Evolutionary conservation across 1,140 invertebrate genomes (phyloP).

Genomic region (Leptinotarsa defecta): DNA sequence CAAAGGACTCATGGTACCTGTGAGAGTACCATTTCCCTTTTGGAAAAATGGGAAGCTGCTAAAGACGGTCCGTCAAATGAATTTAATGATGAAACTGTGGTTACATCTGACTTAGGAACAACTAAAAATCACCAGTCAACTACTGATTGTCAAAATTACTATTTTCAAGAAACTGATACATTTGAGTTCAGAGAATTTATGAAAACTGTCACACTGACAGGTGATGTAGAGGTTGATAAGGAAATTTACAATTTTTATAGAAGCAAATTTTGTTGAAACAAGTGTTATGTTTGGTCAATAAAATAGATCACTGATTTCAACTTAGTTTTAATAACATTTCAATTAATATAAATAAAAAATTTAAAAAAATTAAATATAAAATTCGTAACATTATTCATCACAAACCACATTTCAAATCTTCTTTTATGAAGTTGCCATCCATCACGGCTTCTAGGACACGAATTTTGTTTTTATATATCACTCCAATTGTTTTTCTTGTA

Average conservation of each 20-base stretch:
- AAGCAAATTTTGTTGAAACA: slow-evolving; percentile 41
- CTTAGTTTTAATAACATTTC: neutral
- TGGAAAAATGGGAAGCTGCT: too few relatives aligned
- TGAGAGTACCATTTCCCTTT: too few relatives aligned
- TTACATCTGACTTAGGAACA: too few relatives aligned
- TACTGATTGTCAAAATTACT: neutral
- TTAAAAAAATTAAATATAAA: neutral
- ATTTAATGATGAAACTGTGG: too few relatives aligned
- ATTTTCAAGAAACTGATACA: slow-evolving; percentile 29
- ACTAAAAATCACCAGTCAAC: too few relatives aligned
- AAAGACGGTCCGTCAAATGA: too few relatives aligned
- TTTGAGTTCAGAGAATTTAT: slow-evolving; percentile 45
- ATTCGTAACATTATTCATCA: neutral
- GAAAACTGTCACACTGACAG: slow-evolving; percentile 55
- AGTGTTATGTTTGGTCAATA: too few relatives aligned
- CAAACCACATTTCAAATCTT: slow-evolving; percentile 41
- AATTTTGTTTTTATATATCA: slow-evolving; percentile 51
- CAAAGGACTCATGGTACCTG: too few relatives aligned
- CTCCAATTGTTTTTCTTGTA: slow-evolving; percentile 40
- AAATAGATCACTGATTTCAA: too few relatives aligned
- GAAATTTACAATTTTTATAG: slow-evolving; percentile 59
- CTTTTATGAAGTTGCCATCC: slow-evolving; percentile 55
- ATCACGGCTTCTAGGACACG: slow-evolving; percentile 57
- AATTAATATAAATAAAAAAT: neutral
- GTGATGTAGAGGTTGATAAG: slow-evolving; percentile 58